Evolutionary conservation across 53 echinoderm and acorn worm genomes (phyloP).

Genomic region (Antedon mediterranea): DNA sequence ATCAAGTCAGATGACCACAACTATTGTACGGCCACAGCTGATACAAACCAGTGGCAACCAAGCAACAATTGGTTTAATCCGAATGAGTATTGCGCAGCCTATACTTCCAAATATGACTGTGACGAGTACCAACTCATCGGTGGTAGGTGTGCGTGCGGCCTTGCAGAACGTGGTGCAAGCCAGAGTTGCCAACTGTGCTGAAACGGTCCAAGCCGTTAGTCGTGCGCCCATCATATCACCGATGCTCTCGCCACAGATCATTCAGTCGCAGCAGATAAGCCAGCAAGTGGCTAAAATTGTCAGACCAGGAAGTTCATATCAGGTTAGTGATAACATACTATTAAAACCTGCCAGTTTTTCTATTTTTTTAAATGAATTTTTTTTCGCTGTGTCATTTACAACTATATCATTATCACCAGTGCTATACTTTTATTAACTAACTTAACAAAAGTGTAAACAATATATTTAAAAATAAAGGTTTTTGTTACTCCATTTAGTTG

Average conservation of each 20-base stretch:
- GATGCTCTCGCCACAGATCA: background rate
- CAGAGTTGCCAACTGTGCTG: constrained; percentile 14
- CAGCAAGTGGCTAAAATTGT: background rate
- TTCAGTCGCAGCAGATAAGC: background rate
- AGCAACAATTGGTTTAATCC: constrained; percentile 72
- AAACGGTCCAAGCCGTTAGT: constrained; percentile 22
- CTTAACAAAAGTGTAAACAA: no score
- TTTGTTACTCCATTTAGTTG: background rate
- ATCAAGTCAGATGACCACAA: background rate
- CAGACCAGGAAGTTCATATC: background rate
- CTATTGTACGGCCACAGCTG: constrained; percentile 49
- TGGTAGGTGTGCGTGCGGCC: constrained; percentile 1
- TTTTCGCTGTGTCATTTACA: no score
- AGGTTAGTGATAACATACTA: background rate
- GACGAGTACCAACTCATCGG: background rate
- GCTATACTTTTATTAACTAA: no score
- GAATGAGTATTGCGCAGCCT: constrained; percentile 4
- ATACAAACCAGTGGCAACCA: constrained; percentile 71
- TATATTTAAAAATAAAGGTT: no score
- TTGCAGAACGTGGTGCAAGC: constrained; percentile 27
- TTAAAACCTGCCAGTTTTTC: no score
- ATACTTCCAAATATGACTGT: constrained; percentile 22
- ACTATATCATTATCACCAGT: no score
- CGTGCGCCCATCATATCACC: constrained; percentile 12
- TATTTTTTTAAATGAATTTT: no score